A percentile compares a stretch with the other conserved stretches of the same genome.
These are phyloP conservation scores for Euleptes europaea DNA, from an alignment of 2,113 vertebrate genomes.

Conservation along the genomic window DNA sequence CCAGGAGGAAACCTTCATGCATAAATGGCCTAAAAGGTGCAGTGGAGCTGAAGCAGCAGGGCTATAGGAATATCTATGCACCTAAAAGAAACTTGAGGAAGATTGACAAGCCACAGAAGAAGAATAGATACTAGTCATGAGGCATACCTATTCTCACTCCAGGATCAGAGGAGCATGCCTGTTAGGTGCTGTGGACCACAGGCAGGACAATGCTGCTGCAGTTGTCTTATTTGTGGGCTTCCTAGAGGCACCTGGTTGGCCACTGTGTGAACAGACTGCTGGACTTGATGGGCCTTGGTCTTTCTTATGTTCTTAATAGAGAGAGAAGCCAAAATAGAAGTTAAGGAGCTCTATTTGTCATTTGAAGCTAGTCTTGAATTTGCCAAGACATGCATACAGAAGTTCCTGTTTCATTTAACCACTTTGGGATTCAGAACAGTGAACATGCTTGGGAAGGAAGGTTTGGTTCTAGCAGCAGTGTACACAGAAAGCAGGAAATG, in stretches of 20 bases:
- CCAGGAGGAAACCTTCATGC: too few relatives aligned
- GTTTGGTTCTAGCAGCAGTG: conserved; percentile 68
- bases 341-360: not conserved
- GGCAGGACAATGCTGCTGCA: too few relatives aligned
- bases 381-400: not conserved
- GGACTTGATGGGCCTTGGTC: too few relatives aligned
- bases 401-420: conserved; percentile 55
- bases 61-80: not conserved
- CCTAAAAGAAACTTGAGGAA: not conserved
- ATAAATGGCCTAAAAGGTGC: not conserved
- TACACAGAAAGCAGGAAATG: conserved; percentile 74
- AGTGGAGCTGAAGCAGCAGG: not conserved
- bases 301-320: too few relatives aligned
- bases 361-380: not conserved
- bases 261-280: too few relatives aligned
- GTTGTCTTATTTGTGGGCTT: too few relatives aligned
- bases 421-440: conserved; percentile 53
- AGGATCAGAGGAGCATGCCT: too few relatives aligned
- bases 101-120: not conserved
- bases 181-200: too few relatives aligned
- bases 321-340: not conserved
- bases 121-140: too few relatives aligned
- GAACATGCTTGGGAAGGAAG: conserved; percentile 69
- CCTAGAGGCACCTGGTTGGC: too few relatives aligned
- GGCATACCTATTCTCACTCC: too few relatives aligned